Percentiles rank a stretch among this genome's conserved stretches.
Evolutionary conservation across 2,797 vertebrate species (phyloP).

Genomic region (Gila robusta): DNA sequence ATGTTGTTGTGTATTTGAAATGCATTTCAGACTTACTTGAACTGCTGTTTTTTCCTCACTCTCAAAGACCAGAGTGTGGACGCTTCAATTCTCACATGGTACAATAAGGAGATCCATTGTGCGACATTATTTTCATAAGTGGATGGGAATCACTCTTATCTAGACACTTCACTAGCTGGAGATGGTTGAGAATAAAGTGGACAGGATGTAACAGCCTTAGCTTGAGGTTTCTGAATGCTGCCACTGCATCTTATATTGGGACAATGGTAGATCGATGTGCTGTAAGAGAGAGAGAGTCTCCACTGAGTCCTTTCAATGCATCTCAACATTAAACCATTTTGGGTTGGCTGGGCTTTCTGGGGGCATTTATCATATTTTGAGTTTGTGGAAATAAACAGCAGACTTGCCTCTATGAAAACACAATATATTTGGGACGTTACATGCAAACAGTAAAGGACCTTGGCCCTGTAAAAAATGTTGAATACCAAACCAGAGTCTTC

Average conservation of each 20-base stretch:
- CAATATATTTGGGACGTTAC: conserved; percentile 3
- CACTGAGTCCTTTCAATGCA: neutral
- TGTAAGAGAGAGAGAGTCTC: neutral
- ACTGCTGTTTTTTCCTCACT: conserved; percentile 3
- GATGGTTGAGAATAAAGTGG: conserved; percentile 37
- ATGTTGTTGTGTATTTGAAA: conserved; percentile 41
- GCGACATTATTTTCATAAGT: conserved; percentile 43
- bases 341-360: conserved; percentile 1
- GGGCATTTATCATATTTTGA: conserved; percentile 31
- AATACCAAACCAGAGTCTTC: conserved; percentile 2
- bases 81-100: conserved; percentile 34
- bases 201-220: neutral
- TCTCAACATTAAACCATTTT: conserved; percentile 4
- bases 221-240: conserved; percentile 26
- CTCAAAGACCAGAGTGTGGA: conserved; percentile 29
- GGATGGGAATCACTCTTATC: conserved; percentile 48
- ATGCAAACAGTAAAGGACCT: conserved; percentile 16
- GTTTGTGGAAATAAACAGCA: conserved; percentile 30
- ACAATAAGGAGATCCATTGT: conserved; percentile 36
- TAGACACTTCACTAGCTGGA: conserved; percentile 43
- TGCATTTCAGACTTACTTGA: conserved; percentile 40
- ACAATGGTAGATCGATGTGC: conserved; percentile 9
- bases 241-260: conserved; percentile 14
- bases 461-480: conserved; percentile 27
- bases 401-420: conserved; percentile 1